Evolutionary conservation across 2,888 invertebrate species (phyloP).

Genomic region (Lasioglossum zephyrum): DNA sequence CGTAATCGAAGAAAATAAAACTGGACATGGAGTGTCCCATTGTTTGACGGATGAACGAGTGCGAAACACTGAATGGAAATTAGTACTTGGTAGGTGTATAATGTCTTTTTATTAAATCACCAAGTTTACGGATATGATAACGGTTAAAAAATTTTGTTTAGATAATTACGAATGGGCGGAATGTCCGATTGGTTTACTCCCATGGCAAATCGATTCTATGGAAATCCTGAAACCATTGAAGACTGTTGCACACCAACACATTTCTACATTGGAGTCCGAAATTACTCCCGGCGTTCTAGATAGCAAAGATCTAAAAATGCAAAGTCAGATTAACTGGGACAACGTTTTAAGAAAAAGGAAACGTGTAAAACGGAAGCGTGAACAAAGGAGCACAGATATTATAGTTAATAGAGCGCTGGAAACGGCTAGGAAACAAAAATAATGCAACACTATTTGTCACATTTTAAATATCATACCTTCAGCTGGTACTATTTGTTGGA

Average conservation of each 20-base stretch:
- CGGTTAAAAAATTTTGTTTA: conserved; percentile 62
- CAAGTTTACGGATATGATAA: conserved; percentile 6
- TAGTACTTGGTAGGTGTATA: conserved; percentile 66
- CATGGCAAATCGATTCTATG: conserved; percentile 82
- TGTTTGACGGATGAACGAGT: conserved; percentile 69
- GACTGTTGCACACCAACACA: conserved; percentile 37
- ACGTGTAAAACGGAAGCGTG: conserved; percentile 68
- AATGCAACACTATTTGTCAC: background rate
- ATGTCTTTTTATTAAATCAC: background rate
- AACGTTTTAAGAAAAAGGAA: conserved; percentile 74
- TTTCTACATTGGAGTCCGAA: conserved; percentile 56
- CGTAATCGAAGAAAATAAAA: conserved; percentile 5
- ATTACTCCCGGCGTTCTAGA: conserved; percentile 77
- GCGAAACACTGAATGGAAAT: conserved; percentile 76
- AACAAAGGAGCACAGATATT: conserved; percentile 60
- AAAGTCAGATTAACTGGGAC: conserved; percentile 79
- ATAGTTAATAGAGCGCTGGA: conserved; percentile 75
- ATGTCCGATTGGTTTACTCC: conserved; percentile 86
- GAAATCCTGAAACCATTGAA: conserved; percentile 64
- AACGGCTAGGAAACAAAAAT: conserved; percentile 63
- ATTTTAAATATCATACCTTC: conserved; percentile 22
- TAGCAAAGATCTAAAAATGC: conserved; percentile 65
- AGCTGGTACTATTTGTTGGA: background rate
- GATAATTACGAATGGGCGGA: conserved; percentile 83
- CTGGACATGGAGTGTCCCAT: conserved; percentile 17